Base-by-base conservation (phyloP, 2,888 invertebrate species). In the Cistogaster globosa region DNA sequence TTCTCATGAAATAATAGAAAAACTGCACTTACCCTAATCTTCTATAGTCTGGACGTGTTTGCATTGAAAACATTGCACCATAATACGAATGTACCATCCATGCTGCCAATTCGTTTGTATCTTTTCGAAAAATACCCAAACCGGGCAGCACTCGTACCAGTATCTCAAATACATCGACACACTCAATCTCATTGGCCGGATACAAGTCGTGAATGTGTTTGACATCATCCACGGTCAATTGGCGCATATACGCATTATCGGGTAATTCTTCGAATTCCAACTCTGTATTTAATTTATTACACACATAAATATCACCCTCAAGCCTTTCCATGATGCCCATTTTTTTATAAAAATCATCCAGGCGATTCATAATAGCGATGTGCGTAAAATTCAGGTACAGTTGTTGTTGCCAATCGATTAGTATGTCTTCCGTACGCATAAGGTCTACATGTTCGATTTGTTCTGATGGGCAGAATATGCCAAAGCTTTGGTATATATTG, bases 81-180 rank as follows among this genome's bases (percentile, higher is more conserved):
- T 97, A 97, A 93, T 97, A 97, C 22, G 97, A 97, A 92, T 97
- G 97, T 65, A 97, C 96, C 97, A 97, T 97, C 97, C 97, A 97
- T 36, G 97, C 97, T 48, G 97, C 97, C 87, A 97, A 93, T 89
- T 95, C 95, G 68, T 96, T 96, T 76, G 94, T 94, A 87, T 92
- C 91, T 89, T 91, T 88, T 89, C 94, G 95, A 92, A 97, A 97
- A 86, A 97, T 95, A 51, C 97, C 97, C 91, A 96, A 96, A 20
- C 97, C 97, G 12, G 97, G 97, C 87, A 97, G 93, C 89, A 95
- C 95, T 80, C 94, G 94, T 85, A 97, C 96, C 84, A 97, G 94
- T 92, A 95, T 95, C 90, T 96, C 95, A 92, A 97, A 97, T 74
- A 97, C 94, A 92, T 97, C 96, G 87, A 96, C 95, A 90, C 96